Evolutionary conservation across 2,888 invertebrate species (phyloP).

Genomic region (Amphipyra tragopoginis): DNA sequence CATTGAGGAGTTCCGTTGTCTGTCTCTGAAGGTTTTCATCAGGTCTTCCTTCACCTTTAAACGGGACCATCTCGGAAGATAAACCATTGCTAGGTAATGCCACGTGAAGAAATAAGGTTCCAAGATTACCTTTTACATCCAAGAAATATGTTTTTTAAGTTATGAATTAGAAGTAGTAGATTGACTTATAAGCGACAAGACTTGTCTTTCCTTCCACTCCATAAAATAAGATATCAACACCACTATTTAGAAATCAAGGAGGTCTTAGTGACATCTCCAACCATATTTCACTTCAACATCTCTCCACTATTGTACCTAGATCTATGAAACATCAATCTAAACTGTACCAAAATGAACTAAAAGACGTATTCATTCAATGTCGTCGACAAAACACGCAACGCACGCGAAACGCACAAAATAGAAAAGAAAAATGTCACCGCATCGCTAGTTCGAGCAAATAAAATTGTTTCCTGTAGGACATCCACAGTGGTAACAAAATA

Average conservation of each 20-base stretch:
- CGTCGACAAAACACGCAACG: slow-evolving; percentile 71
- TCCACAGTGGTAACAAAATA: slow-evolving; percentile 62
- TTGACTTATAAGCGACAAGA: not conserved
- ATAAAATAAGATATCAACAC: slow-evolving; percentile 27
- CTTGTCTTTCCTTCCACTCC: not conserved
- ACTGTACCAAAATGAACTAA: slow-evolving; percentile 68
- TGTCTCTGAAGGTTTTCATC: too few relatives aligned
- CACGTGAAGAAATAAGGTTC: too few relatives aligned
- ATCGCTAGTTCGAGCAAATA: slow-evolving; percentile 78
- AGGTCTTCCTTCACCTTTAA: too few relatives aligned
- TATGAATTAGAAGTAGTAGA: too few relatives aligned
- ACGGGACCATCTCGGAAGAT: too few relatives aligned
- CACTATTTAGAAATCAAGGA: slow-evolving; percentile 34
- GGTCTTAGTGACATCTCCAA: slow-evolving; percentile 31
- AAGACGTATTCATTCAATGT: slow-evolving; percentile 73
- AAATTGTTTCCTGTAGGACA: slow-evolving; percentile 79
- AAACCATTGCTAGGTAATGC: too few relatives aligned
- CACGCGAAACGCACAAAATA: slow-evolving; percentile 75
- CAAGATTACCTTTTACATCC: too few relatives aligned
- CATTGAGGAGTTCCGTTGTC: too few relatives aligned
- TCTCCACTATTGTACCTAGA: slow-evolving; percentile 45
- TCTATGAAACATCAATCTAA: slow-evolving; percentile 61
- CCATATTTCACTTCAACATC: slow-evolving; percentile 53
- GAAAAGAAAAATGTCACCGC: slow-evolving; percentile 76
- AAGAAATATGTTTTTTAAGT: not conserved